Percentiles rank a stretch among this genome's conserved stretches.
Conservation (phyloP, 2,797 vertebrate genomes). For the Hemibagrus guttatus region DNA sequence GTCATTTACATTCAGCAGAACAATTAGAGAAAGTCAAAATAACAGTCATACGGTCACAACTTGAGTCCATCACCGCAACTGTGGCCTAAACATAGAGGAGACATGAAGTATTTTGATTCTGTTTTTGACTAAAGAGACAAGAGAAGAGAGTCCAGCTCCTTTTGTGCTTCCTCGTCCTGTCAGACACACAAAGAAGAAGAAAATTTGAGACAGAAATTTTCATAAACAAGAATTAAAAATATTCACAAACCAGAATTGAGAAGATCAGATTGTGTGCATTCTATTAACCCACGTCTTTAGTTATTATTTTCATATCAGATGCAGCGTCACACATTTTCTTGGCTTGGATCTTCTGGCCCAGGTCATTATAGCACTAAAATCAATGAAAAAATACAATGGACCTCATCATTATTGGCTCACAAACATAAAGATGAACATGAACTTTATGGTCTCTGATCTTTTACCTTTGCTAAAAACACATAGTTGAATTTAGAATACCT, state of each 20-base stretch:
- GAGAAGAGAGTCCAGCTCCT: slow-evolving; percentile 74
- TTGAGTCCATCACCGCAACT: slow-evolving; percentile 22
- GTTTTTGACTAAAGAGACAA: slow-evolving; percentile 52
- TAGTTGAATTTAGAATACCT: slow-evolving; percentile 92
- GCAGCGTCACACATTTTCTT: slow-evolving; percentile 83
- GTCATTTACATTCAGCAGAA: slow-evolving; percentile 15
- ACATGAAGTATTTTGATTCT: slow-evolving; percentile 1
- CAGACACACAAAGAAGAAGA: slow-evolving; percentile 22
- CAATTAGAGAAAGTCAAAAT: neutral
- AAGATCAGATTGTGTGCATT: neutral
- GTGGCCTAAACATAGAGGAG: neutral
- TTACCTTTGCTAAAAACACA: slow-evolving; percentile 93
- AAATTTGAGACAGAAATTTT: neutral
- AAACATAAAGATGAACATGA: slow-evolving; percentile 18
- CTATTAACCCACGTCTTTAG: slow-evolving; percentile 80
- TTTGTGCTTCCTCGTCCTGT: slow-evolving; percentile 79
- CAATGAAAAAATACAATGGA: neutral
- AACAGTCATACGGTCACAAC: slow-evolving; percentile 21
- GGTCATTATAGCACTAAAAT: slow-evolving; percentile 87
- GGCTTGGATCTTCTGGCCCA: slow-evolving; percentile 79
- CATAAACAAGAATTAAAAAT: neutral
- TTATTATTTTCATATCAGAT: slow-evolving; percentile 69
- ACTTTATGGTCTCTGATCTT: neutral
- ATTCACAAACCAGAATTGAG: neutral
- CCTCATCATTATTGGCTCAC: neutral